Conservation (phyloP, 2,797 vertebrate genomes). For the Todus mexicanus region DNA sequence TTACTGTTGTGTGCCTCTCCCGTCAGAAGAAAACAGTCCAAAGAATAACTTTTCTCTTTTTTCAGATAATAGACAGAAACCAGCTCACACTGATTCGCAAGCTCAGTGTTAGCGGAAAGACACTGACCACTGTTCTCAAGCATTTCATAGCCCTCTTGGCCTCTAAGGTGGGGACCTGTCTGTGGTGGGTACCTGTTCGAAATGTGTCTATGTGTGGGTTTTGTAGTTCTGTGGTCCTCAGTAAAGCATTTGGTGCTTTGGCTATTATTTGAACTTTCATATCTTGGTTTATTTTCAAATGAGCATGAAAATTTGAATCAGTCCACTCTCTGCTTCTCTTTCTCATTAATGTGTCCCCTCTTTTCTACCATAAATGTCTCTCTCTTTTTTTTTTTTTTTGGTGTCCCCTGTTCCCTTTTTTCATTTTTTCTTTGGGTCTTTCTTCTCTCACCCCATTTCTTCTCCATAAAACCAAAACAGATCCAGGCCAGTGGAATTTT, state of each 20-base stretch:
- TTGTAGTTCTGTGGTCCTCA: background rate
- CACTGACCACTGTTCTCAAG: constrained; percentile 77
- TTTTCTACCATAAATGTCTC: background rate
- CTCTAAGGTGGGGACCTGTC: constrained; percentile 73
- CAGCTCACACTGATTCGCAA: constrained; percentile 76
- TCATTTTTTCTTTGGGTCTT: background rate
- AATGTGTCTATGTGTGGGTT: background rate
- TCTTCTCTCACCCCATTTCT: background rate
- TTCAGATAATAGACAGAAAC: constrained; percentile 83
- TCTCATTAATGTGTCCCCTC: background rate
- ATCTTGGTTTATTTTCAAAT: background rate
- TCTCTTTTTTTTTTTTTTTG: background rate
- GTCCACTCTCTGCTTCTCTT: background rate
- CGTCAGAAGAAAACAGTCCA: background rate
- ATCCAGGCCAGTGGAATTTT: background rate
- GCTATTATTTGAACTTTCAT: background rate
- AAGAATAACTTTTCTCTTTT: background rate
- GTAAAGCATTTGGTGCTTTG: background rate
- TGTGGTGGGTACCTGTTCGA: background rate
- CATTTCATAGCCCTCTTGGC: constrained; percentile 76
- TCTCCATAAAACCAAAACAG: background rate
- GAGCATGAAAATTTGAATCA: background rate
- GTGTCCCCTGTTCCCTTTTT: background rate
- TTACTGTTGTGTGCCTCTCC: background rate
- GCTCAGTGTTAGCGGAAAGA: constrained; percentile 79